Base-by-base conservation (phyloP, 2,113 vertebrate species). In the Trichomycterus rosablanca region DNA sequence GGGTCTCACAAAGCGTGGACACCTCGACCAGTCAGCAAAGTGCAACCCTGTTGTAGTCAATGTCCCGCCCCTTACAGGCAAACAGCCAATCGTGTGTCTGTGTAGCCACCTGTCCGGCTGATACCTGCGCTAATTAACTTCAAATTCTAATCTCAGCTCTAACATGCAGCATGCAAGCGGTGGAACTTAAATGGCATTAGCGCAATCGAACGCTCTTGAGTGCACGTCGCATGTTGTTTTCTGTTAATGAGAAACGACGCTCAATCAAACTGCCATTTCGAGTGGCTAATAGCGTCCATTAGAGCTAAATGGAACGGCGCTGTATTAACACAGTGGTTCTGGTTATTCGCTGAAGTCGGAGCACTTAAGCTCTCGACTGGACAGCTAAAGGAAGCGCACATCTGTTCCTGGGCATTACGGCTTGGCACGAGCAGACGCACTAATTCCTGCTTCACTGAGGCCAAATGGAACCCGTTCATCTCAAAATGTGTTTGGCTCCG, bases 341-440 rank as follows among this genome's bases (percentile, higher is more conserved):
- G 50, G 32, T 19, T 51, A 28, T 28, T 10, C 40, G 37, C 46
- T 30, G 40, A 58, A 16, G 37, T 22, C 22, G 7, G 32, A 11
- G 18, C n/a, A 28, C 32, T 39, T 5, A 28, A 50, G 19, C 42
- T 19, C 53, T 53, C 60, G 22, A 28, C 20, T 20, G 26, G 14
- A 44, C 46, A 58, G 53, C 52, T 44, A 45, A 43, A 48, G 5
- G 53, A 19, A 65, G 6, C 15, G 7, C 26, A 53, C 68, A 70
- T 70, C 60, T 70, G 67, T 51, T 50, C 28, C 19, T 44, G 40
- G 66, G 22, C 34, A 19, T 26, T 20, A 14, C 12, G 48, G 46
- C 30, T 30, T 11, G 18, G 12, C 16, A 62, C 39, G 49, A 35
- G 39, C 39, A 42, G 45, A 56, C 54, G 48, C 9, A 42, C 22